Percentiles rank a stretch among this genome's conserved stretches.
Conservation (phyloP, 2,888 invertebrate genomes). For the Furcula furcula region DNA sequence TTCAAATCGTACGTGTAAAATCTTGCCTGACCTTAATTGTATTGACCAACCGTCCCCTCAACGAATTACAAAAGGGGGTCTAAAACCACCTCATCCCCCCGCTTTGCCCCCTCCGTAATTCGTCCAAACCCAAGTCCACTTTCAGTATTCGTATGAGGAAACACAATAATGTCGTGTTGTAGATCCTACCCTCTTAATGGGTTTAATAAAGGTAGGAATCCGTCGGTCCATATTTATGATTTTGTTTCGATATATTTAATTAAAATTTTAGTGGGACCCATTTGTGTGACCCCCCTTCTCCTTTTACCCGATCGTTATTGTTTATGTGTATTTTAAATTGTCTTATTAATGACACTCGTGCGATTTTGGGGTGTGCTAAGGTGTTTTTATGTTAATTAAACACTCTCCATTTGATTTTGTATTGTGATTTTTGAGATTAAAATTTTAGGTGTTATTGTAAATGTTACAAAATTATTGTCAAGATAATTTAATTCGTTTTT, state of each 20-base stretch:
- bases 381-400: neutral
- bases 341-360: neutral
- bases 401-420: no score
- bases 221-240: conserved; percentile 73
- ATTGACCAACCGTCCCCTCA: conserved; percentile 67
- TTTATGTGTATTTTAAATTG: conserved; percentile 2
- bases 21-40: conserved; percentile 76
- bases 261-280: conserved; percentile 65
- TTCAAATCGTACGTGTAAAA: conserved; percentile 79
- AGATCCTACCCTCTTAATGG: conserved; percentile 69
- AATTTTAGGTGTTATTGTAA: no score
- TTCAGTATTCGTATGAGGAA: conserved; percentile 40
- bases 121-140: no score
- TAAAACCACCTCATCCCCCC: no score
- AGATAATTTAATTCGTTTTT: no score
- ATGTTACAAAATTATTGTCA: no score
- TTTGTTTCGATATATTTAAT: conserved; percentile 78
- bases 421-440: no score
- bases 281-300: conserved; percentile 1
- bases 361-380: neutral
- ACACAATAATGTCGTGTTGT: conserved; percentile 68
- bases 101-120: no score
- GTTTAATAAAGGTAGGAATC: conserved; percentile 78
- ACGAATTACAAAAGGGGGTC: conserved; percentile 41
- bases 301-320: conserved; percentile 1